Evolutionary conservation across 2,113 vertebrate genomes (phyloP), one percentile per base, ranked within the genome.

Genomic region (Podarcis raffonei): DNA sequence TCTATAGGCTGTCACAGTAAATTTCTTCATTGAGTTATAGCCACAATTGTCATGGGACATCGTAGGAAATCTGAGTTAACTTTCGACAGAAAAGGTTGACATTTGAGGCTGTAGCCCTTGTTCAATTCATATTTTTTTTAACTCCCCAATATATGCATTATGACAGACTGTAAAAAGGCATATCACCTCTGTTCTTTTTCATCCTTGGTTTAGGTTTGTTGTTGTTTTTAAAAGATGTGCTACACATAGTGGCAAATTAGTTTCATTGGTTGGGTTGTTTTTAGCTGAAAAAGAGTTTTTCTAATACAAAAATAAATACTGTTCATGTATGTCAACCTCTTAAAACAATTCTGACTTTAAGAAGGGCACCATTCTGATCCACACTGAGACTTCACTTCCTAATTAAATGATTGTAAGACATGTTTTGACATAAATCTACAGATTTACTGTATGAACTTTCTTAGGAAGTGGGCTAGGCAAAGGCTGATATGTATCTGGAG

Each of bases 1-100:
- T 85, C 69, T 89, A 88, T 89, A 12, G 91, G 81, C 92, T 87
- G 83, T 86, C 90, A 90, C 72, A 91, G 81, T 86, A 89, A 88
- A 92, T 93, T 93, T 91, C 91, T 92, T 92, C 79, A 8, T 37
- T 81, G 78, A 91, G 80, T 92, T 90, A 87, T 91, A 89, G 85
- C 57, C 66, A 90, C 23, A 1, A 2, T 48, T 87, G 66, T 30
- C 53, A 66, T 71, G 81, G 30, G 77, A 25, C 85, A 0, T 72
- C 81, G 86, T 59, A 81, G 83, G 48, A 27, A 90, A 87, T 90
- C 87, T 90, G 76, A 91, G 1, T 27, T 93, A 87, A 83, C 1
- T 25, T 89, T 91, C 89, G 88, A 91, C 15, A 90, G 89, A 86
- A 78, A 75, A 57, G 89, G 1, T 57, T 92, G 81, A 89, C 92